Evolutionary conservation across 2,113 vertebrate genomes (phyloP).

Genomic region (Solea solea): DNA sequence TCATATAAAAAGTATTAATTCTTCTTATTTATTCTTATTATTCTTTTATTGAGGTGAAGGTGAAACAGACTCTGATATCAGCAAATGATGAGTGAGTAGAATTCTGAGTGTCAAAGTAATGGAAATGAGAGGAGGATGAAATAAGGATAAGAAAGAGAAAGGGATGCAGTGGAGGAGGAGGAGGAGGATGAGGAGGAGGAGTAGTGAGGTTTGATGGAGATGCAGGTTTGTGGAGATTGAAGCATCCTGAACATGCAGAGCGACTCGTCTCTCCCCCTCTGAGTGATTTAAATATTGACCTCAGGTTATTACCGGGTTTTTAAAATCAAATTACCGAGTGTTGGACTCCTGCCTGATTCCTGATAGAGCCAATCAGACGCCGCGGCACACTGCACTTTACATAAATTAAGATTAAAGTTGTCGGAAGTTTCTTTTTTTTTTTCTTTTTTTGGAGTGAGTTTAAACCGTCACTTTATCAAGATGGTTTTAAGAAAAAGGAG

Average conservation of each 20-base stretch:
- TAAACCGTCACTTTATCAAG: slow-evolving; percentile 44
- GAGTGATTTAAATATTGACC: slow-evolving; percentile 76
- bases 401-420: slow-evolving; percentile 77
- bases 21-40: no score
- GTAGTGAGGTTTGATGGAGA: background rate
- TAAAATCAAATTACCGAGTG: slow-evolving; percentile 73
- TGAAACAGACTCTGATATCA: no score
- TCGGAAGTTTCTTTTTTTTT: slow-evolving; percentile 47
- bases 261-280: slow-evolving; percentile 55
- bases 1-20: no score
- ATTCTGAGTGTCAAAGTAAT: background rate
- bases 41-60: no score
- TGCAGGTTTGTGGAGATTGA: slow-evolving; percentile 33
- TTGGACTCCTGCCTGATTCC: slow-evolving; percentile 72
- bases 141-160: background rate
- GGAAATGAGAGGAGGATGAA: background rate
- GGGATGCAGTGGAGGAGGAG: no score
- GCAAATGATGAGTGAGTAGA: no score
- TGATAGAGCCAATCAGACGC: slow-evolving; percentile 68
- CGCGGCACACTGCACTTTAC: slow-evolving; percentile 66
- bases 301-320: slow-evolving; percentile 74
- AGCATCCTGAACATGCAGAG: slow-evolving; percentile 49
- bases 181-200: background rate
- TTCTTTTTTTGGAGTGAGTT: slow-evolving; percentile 48
- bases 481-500: slow-evolving; percentile 6